phyloP scores from a whole-genome alignment of 2,888 invertebrate species.

The Seladonia tumulorum region DNA sequence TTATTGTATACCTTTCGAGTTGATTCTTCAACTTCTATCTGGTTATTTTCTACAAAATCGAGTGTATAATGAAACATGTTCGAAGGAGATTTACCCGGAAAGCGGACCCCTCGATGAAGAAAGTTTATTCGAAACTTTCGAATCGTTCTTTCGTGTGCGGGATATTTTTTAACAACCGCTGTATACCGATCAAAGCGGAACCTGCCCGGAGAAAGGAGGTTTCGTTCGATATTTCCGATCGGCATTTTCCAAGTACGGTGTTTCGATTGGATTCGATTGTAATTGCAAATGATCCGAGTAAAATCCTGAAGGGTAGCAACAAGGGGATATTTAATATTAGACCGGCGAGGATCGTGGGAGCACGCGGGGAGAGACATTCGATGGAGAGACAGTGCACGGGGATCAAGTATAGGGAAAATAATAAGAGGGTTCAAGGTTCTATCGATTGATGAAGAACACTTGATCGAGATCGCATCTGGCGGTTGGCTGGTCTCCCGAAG shows the following conservation, averaged over 20 bases:
- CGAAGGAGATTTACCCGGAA: neutral
- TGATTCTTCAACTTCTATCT: no score
- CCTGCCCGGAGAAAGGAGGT: neutral
- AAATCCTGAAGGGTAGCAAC: neutral
- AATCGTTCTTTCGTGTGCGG: neutral
- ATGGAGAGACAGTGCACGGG: neutral
- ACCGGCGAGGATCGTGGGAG: neutral
- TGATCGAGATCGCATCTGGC: slow-evolving; percentile 53
- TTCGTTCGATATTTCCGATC: neutral
- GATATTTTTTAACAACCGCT: neutral
- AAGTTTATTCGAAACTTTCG: neutral
- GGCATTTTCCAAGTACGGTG: neutral
- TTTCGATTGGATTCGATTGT: neutral
- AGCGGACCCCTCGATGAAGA: neutral
- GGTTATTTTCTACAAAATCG: neutral
- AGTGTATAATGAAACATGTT: neutral
- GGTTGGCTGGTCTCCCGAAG: slow-evolving; percentile 43
- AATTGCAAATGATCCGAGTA: neutral
- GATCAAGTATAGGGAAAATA: slow-evolving; percentile 33
- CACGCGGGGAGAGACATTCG: slow-evolving; percentile 1
- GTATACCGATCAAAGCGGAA: neutral
- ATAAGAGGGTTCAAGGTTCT: slow-evolving; percentile 55
- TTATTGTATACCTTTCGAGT: neutral
- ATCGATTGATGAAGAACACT: slow-evolving; percentile 47
- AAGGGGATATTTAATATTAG: slow-evolving; percentile 3